Evolutionary conservation across 2,797 vertebrate genomes (phyloP).

Genomic region (Parambassis ranga): DNA sequence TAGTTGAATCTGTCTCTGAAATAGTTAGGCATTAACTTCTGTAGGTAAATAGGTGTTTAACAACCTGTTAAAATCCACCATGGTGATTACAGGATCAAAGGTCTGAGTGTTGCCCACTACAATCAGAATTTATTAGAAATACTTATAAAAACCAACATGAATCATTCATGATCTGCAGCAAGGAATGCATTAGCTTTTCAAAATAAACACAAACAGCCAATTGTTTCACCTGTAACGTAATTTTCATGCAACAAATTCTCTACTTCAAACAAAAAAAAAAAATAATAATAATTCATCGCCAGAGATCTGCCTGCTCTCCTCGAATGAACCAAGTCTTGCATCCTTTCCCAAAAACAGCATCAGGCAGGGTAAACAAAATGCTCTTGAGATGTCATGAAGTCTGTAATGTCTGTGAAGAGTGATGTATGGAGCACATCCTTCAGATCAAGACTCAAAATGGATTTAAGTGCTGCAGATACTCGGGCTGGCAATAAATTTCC

Average conservation of each 20-base stretch:
- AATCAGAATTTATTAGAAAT: constrained; percentile 30
- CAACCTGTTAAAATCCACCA: too few relatives aligned
- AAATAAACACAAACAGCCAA: not conserved
- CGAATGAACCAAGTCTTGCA: not conserved
- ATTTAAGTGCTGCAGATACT: not conserved
- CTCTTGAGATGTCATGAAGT: not conserved
- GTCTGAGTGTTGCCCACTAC: constrained; percentile 11
- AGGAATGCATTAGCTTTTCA: not conserved
- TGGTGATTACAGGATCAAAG: constrained; percentile 48
- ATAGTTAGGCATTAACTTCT: too few relatives aligned
- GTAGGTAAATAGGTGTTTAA: too few relatives aligned
- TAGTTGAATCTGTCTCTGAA: too few relatives aligned
- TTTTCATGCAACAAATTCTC: not conserved
- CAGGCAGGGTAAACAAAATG: not conserved
- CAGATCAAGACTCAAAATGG: not conserved
- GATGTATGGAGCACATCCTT: not conserved
- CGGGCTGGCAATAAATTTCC: not conserved
- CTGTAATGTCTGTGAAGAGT: not conserved
- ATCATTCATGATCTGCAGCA: constrained; percentile 27
- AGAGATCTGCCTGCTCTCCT: not conserved
- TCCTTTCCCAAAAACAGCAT: not conserved
- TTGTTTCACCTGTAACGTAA: not conserved
- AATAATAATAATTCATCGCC: not conserved
- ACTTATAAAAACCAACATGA: constrained; percentile 30
- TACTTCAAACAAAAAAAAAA: not conserved